phyloP scores from a whole-genome alignment of 2,888 invertebrate genomes.

The Conus canariensis region DNA sequence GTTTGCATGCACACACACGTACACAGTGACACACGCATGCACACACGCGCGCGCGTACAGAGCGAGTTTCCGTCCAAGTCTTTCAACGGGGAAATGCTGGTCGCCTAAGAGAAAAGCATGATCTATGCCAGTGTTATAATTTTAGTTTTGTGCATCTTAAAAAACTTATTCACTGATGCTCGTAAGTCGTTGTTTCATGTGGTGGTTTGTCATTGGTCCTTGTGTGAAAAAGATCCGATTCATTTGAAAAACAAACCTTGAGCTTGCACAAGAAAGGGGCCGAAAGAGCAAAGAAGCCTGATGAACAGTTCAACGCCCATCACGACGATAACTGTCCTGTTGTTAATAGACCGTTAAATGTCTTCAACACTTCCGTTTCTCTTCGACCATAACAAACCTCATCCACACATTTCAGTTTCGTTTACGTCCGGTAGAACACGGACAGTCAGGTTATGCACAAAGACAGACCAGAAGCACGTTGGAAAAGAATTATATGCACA shows the following conservation, averaged over 20 bases:
- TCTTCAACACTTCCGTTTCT: neutral
- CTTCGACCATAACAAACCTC: neutral
- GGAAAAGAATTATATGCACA: too few species aligned
- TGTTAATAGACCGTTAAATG: too few species aligned
- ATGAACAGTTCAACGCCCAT: neutral
- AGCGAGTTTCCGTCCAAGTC: neutral
- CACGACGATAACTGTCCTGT: too few species aligned
- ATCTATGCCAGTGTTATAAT: too few species aligned
- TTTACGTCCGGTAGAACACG: neutral
- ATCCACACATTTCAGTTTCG: neutral
- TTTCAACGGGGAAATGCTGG: too few species aligned
- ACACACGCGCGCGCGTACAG: constrained; percentile 7
- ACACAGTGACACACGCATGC: neutral
- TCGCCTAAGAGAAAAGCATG: too few species aligned
- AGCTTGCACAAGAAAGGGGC: neutral
- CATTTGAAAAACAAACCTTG: neutral
- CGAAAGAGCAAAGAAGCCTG: neutral
- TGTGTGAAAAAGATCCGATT: too few species aligned
- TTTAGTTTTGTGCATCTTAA: too few species aligned
- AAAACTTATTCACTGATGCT: too few species aligned
- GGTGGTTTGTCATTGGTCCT: too few species aligned
- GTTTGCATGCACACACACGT: neutral
- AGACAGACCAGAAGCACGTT: too few species aligned
- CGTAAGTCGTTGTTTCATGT: too few species aligned
- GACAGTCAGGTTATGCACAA: neutral